These are phyloP conservation scores for Falco rusticolus DNA, from an alignment of 2,797 vertebrate species.

Conservation along the genomic window DNA sequence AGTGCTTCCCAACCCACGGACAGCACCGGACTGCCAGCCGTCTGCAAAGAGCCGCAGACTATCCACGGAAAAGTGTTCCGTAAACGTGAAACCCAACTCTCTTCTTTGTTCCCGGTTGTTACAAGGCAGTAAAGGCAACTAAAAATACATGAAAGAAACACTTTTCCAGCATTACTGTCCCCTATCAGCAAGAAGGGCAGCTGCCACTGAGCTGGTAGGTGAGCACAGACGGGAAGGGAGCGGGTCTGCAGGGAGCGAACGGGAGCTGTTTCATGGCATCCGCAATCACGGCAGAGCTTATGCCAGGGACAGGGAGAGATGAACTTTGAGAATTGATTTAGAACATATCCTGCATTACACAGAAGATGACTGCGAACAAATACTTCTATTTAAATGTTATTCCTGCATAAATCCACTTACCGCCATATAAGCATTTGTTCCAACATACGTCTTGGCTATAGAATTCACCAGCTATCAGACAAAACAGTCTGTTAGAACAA, in stretches of 20 bases:
- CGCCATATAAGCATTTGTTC: conserved; percentile 99
- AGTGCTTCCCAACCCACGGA: background rate
- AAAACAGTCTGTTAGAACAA: conserved; percentile 83
- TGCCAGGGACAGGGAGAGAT: background rate
- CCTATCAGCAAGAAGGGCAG: background rate
- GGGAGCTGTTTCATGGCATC: background rate
- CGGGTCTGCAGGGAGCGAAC: background rate
- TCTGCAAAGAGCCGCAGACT: background rate
- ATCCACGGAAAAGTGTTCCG: background rate
- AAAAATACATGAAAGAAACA: background rate
- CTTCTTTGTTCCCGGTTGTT: background rate
- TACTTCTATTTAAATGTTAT: conserved; percentile 16
- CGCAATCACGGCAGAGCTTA: background rate
- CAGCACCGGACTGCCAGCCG: fast-evolving
- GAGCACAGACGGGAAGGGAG: background rate
- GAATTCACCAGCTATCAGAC: conserved; percentile 96
- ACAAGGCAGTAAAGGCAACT: background rate
- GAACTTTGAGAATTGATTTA: background rate
- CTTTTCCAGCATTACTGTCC: background rate
- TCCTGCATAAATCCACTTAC: conserved; percentile 84
- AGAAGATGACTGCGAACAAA: background rate
- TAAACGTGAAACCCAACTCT: fast-evolving
- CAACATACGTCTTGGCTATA: conserved; percentile 99
- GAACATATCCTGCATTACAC: background rate
- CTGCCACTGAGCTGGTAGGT: background rate